phyloP scores from a whole-genome alignment of 2,113 vertebrate genomes.

The Capreolus pygargus region DNA sequence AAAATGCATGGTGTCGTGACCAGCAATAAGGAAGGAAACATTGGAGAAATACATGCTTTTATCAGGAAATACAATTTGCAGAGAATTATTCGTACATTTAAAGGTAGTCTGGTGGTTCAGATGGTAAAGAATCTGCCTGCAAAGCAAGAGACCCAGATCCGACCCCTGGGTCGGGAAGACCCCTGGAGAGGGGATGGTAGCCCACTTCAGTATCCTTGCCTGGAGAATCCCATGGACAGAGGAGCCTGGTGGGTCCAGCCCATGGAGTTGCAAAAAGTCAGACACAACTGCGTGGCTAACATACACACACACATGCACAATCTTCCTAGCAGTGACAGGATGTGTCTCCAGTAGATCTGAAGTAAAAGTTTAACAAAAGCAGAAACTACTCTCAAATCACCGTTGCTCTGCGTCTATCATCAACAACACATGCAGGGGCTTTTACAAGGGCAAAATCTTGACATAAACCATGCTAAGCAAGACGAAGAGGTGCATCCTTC shows the following conservation, averaged over 20 bases:
- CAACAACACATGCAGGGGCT: neutral
- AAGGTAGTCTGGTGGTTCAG: neutral
- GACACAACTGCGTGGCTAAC: neutral
- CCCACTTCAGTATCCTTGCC: neutral
- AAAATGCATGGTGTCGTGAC: neutral
- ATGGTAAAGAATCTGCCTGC: neutral
- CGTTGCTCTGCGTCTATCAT: neutral
- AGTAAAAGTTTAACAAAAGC: conserved; percentile 35
- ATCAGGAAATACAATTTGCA: neutral
- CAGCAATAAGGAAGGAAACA: neutral
- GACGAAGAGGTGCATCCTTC: neutral
- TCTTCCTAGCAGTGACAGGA: neutral
- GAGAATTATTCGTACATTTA: neutral
- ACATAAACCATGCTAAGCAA: conserved; percentile 30
- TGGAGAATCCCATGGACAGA: neutral
- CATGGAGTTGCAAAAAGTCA: neutral
- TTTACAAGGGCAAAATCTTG: conserved; percentile 21
- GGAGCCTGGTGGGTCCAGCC: neutral
- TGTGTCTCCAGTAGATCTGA: neutral
- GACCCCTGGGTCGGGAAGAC: neutral
- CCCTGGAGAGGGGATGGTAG: neutral
- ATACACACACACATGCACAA: neutral
- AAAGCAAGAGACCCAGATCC: neutral
- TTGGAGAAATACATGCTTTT: neutral
- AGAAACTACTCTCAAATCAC: neutral